phyloP scores from a whole-genome alignment of 1,140 invertebrate genomes.

The Diorhabda carinulata region DNA sequence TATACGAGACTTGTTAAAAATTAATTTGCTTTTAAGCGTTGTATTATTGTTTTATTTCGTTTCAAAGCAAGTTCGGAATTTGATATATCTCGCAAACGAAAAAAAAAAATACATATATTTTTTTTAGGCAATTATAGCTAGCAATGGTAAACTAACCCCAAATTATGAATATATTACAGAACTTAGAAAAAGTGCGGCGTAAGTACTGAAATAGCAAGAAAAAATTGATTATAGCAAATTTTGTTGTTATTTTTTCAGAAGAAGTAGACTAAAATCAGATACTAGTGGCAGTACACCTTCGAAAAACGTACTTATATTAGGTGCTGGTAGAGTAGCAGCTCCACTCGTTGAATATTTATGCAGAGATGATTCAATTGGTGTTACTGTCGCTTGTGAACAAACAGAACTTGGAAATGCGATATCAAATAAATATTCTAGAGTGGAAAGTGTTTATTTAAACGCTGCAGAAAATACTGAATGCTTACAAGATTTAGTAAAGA shows the following conservation, averaged over 20 bases:
- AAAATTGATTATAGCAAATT: not conserved
- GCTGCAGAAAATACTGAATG: constrained; percentile 68
- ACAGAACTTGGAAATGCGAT: constrained; percentile 84
- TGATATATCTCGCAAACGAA: not conserved
- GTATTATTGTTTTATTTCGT: too few species aligned
- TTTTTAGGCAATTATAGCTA: constrained; percentile 88
- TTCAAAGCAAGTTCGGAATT: too few species aligned
- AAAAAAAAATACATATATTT: constrained; percentile 17
- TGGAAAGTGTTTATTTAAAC: constrained; percentile 78
- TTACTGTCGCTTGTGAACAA: constrained; percentile 83
- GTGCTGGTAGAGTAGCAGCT: constrained; percentile 90
- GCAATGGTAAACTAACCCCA: constrained; percentile 87
- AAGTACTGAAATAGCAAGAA: constrained; percentile 27
- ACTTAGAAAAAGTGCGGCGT: constrained; percentile 62
- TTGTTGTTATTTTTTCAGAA: constrained; percentile 36
- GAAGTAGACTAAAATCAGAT: constrained; percentile 56
- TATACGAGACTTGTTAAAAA: too few species aligned
- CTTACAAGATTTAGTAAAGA: constrained; percentile 66
- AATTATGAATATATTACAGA: constrained; percentile 95
- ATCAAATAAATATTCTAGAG: constrained; percentile 70
- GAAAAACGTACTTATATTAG: constrained; percentile 79
- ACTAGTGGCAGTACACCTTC: constrained; percentile 48
- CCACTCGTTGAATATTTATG: constrained; percentile 93
- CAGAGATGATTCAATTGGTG: constrained; percentile 71
- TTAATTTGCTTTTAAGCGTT: too few species aligned